Evolutionary conservation across 37 sponge, comb jelly and placozoan species (phyloP).

Genomic region (Ianthella basta): DNA sequence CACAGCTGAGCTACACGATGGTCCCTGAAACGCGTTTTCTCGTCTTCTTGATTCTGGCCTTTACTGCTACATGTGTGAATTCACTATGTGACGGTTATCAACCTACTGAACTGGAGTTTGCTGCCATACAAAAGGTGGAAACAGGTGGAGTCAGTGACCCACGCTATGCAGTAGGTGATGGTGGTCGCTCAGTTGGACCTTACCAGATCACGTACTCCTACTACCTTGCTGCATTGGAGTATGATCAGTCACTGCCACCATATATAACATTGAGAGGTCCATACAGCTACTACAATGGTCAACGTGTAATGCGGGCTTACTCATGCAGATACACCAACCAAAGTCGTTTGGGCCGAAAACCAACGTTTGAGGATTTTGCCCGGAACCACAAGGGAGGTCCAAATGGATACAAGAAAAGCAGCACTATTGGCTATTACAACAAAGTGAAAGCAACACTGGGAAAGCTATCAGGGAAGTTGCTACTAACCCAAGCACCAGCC

Average conservation of each 20-base stretch:
- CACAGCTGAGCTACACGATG: no score
- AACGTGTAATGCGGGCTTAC: slow-evolving; percentile 15
- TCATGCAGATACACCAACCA: slow-evolving; percentile 34
- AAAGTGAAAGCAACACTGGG: not conserved
- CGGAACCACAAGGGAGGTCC: slow-evolving; percentile 24
- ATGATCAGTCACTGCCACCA: slow-evolving; percentile 2
- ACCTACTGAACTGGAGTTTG: not conserved
- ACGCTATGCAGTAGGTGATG: slow-evolving; percentile 26
- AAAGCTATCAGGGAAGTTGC: no score
- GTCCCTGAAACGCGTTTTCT: no score
- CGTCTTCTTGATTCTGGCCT: no score
- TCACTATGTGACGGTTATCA: slow-evolving; percentile 18
- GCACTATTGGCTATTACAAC: not conserved
- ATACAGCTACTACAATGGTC: not conserved
- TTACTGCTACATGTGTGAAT: no score
- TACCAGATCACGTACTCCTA: slow-evolving; percentile 43
- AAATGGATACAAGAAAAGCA: slow-evolving; percentile 7
- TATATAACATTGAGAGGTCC: slow-evolving; percentile 25
- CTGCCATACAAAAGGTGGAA: slow-evolving; percentile 24
- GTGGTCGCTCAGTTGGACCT: slow-evolving; percentile 39
- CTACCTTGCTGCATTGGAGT: slow-evolving; percentile 46
- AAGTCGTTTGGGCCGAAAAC: slow-evolving; percentile 19
- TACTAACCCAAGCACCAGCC: no score
- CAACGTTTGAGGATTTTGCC: slow-evolving; percentile 12
- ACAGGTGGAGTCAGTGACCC: slow-evolving; percentile 7